Evolutionary conservation across 2,113 vertebrate species (phyloP).

Genomic region (Laticauda laticaudata): DNA sequence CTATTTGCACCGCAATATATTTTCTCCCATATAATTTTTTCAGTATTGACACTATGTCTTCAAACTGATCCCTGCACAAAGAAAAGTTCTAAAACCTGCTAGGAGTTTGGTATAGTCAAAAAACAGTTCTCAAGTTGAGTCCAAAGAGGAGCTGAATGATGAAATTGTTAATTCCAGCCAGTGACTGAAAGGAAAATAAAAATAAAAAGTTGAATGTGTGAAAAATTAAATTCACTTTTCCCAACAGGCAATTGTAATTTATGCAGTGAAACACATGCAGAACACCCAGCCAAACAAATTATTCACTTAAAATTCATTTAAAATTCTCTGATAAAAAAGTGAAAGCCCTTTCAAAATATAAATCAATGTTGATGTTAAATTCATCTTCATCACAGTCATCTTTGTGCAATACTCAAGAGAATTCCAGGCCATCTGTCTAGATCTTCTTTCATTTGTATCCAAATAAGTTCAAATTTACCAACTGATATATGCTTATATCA

Average conservation of each 20-base stretch:
- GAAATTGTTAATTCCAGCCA: background rate
- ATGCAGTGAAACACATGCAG: background rate
- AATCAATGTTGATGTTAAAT: background rate
- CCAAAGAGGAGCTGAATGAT: background rate
- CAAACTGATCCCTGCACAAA: background rate
- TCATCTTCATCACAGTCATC: background rate
- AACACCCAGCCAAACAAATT: background rate
- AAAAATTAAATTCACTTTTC: background rate
- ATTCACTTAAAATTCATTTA: background rate
- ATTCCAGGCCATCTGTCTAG: background rate
- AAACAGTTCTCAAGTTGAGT: background rate
- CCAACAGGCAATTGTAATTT: background rate
- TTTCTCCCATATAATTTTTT: background rate
- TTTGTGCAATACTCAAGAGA: background rate
- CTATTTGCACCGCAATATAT: background rate
- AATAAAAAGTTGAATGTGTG: background rate
- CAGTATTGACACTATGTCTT: background rate
- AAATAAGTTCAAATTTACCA: background rate
- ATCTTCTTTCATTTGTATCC: background rate
- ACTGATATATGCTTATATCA: background rate
- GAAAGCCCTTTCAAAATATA: background rate
- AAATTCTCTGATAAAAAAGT: background rate
- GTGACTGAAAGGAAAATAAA: background rate
- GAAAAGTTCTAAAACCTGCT: background rate
- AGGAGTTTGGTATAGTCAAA: background rate